Percentiles rank a stretch among this genome's conserved stretches.
Conservation (phyloP, 2,113 vertebrate genomes). For the Cinclus cinclus region DNA sequence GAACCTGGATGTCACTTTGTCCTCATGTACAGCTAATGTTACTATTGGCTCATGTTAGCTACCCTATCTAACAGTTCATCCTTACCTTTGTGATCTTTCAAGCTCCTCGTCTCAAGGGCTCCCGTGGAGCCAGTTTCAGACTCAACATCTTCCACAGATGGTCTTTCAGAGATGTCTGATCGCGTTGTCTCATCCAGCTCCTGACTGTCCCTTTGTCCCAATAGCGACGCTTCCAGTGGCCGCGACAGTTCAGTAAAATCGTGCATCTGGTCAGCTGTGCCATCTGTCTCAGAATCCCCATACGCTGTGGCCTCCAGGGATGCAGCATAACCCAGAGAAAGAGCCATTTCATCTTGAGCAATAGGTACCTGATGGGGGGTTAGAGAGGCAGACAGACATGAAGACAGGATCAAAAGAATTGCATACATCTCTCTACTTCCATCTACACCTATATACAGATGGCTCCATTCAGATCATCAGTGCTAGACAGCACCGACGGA, state of each 20-base stretch:
- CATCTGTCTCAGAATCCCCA: constrained; percentile 6
- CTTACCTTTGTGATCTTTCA: constrained; percentile 97
- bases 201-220: constrained; percentile 68
- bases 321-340: constrained; percentile 90
- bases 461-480: rapidly evolving
- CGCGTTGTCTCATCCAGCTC: constrained; percentile 88
- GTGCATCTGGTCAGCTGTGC: constrained; percentile 19
- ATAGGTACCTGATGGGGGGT: constrained; percentile 82
- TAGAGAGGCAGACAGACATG: not conserved
- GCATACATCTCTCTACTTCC: not conserved
- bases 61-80: rapidly evolving
- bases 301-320: constrained; percentile 84
- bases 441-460: rapidly evolving
- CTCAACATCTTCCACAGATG: constrained; percentile 90
- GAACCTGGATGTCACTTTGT: rapidly evolving
- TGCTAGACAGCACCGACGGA: rapidly evolving
- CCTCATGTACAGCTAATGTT: not conserved
- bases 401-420: not conserved
- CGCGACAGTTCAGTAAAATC: not conserved
- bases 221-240: constrained; percentile 9
- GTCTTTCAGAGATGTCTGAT: constrained; percentile 89
- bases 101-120: constrained; percentile 92
- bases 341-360: constrained; percentile 86
- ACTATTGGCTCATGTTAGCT: not conserved
- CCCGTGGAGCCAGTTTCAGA: constrained; percentile 94